Conservation (phyloP, 2,888 invertebrate species). For the Cynaeus angustus region DNA sequence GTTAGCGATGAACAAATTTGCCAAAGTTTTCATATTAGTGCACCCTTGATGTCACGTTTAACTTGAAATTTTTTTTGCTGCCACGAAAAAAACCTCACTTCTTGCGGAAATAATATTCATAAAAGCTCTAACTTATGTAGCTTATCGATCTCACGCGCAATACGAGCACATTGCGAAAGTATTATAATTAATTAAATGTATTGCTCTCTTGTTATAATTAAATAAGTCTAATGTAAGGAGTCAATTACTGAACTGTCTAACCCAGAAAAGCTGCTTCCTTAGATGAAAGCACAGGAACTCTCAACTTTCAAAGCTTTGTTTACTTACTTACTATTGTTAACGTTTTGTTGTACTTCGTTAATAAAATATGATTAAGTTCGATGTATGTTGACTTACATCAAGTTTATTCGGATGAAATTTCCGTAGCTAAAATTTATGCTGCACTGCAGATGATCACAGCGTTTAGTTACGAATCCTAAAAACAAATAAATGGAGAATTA, state of each 20-base stretch:
- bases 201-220: conserved; percentile 43
- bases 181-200: conserved; percentile 39
- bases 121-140: background rate
- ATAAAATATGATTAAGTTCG: conserved; percentile 45
- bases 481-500: too few species aligned
- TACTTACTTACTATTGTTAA: conserved; percentile 46
- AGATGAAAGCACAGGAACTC: conserved; percentile 43
- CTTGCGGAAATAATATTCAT: conserved; percentile 13
- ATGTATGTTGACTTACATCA: conserved; percentile 9
- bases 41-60: conserved; percentile 35
- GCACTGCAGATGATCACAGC: background rate
- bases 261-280: conserved; percentile 49
- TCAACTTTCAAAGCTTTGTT: conserved; percentile 50
- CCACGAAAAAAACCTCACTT: conserved; percentile 22
- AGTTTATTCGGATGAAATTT: conserved; percentile 10
- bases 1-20: conserved; percentile 41
- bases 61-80: conserved; percentile 28
- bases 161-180: conserved; percentile 6
- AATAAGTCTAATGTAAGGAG: conserved; percentile 47
- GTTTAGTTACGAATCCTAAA: too few species aligned
- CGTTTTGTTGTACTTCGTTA: conserved; percentile 48
- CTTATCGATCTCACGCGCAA: background rate
- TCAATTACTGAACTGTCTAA: conserved; percentile 54
- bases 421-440: background rate
- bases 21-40: conserved; percentile 48